These are phyloP conservation scores for Metridium senile DNA, from an alignment of 92 coral and sea anemone species.

Conservation along the genomic window DNA sequence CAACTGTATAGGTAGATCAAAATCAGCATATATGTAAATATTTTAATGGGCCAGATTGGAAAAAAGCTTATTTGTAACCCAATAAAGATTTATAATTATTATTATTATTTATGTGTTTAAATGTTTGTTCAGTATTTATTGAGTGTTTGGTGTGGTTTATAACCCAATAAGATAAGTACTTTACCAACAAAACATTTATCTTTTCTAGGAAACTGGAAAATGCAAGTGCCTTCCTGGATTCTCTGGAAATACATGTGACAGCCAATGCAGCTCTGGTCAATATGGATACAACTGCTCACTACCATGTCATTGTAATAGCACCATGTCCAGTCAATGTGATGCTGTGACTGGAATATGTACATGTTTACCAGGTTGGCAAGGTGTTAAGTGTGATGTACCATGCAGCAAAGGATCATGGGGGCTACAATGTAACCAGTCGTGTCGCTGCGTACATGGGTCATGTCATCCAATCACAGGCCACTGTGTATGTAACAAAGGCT, in stretches of 20 bases:
- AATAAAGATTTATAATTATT: too few relatives aligned
- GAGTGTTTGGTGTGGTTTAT: too few relatives aligned
- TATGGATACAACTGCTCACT: slow-evolving; percentile 63
- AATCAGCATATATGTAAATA: too few relatives aligned
- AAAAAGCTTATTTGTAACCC: too few relatives aligned
- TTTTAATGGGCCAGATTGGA: too few relatives aligned
- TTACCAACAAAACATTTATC: not conserved
- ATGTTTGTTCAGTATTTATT: too few relatives aligned
- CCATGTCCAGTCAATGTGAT: slow-evolving; percentile 52
- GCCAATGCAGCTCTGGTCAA: slow-evolving; percentile 38
- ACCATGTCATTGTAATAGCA: slow-evolving; percentile 57
- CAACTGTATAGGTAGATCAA: too few relatives aligned
- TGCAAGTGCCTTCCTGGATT: slow-evolving; percentile 82
- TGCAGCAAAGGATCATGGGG: slow-evolving; percentile 90
- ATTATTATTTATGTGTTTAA: too few relatives aligned
- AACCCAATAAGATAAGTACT: too few relatives aligned
- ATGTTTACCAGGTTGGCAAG: slow-evolving; percentile 76
- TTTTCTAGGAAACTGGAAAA: slow-evolving; percentile 68
- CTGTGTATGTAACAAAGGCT: slow-evolving; percentile 72
- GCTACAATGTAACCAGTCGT: slow-evolving; percentile 51
- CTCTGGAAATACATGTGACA: slow-evolving; percentile 52
- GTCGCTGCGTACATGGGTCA: slow-evolving; percentile 69
- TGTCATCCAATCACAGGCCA: slow-evolving; percentile 75
- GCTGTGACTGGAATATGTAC: slow-evolving; percentile 58
- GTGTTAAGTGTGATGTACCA: slow-evolving; percentile 60